Conservation (phyloP, 1,140 invertebrate species). For the Drosophila azteca region DNA sequence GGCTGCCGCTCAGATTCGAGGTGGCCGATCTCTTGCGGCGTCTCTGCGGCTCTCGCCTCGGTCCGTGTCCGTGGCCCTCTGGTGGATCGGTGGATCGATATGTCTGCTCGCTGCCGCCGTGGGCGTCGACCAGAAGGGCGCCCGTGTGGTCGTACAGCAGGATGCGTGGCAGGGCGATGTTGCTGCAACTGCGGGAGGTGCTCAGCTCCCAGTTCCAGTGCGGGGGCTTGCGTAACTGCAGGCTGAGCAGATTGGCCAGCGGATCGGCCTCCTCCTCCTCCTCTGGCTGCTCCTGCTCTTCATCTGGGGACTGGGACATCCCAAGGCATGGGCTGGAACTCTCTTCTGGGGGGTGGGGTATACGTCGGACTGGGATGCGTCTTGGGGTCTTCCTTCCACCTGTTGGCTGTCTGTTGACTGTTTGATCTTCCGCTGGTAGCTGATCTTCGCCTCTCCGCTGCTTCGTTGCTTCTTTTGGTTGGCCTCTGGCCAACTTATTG, state of each 20-base stretch:
- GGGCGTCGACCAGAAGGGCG: slow-evolving; percentile 83
- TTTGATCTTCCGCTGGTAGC: slow-evolving; percentile 27
- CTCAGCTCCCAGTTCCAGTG: slow-evolving; percentile 85
- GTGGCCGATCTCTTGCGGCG: slow-evolving; percentile 64
- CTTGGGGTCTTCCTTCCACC: slow-evolving; percentile 34
- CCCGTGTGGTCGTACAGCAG: slow-evolving; percentile 84
- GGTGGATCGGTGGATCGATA: slow-evolving; percentile 29
- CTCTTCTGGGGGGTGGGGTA: no score
- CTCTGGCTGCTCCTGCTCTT: slow-evolving; percentile 3
- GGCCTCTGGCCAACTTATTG: slow-evolving; percentile 66
- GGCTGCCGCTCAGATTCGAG: slow-evolving; percentile 29
- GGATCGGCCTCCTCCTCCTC: slow-evolving; percentile 37
- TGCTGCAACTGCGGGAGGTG: slow-evolving; percentile 85
- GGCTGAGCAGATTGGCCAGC: slow-evolving; percentile 75
- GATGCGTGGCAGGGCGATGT: slow-evolving; percentile 84
- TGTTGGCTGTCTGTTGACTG: slow-evolving; percentile 48
- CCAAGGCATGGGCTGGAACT: slow-evolving; percentile 7
- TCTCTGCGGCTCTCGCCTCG: background rate
- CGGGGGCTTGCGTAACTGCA: slow-evolving; percentile 84
- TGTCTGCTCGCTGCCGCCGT: slow-evolving; percentile 46
- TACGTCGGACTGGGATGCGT: background rate
- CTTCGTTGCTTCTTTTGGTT: slow-evolving; percentile 24
- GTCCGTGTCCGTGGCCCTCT: no score
- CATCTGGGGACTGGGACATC: slow-evolving; percentile 51
- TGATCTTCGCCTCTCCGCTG: slow-evolving; percentile 2